phyloP scores from a whole-genome alignment of 1,140 invertebrate genomes.

The Drosophila tsacasi region DNA sequence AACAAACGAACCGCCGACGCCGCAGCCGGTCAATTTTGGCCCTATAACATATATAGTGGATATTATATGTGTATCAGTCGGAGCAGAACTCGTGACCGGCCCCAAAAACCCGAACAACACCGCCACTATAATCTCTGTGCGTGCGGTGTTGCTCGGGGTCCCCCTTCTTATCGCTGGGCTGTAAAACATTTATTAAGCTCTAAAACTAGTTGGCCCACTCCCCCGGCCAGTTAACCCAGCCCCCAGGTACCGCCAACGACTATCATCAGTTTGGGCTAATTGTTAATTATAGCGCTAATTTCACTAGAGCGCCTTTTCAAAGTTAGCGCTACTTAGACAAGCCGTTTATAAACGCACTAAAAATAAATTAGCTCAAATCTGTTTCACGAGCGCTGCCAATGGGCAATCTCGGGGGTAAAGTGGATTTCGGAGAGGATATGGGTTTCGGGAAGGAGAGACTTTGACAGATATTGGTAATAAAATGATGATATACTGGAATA shows the following conservation, averaged over 20 bases:
- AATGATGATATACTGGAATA: not conserved
- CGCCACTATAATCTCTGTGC: constrained; percentile 28
- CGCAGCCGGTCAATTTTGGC: constrained; percentile 17
- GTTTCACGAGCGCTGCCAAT: constrained; percentile 13
- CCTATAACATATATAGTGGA: not conserved
- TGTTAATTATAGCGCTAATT: constrained; percentile 81
- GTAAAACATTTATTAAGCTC: constrained; percentile 62
- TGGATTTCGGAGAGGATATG: constrained; percentile 1
- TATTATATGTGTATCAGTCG: constrained; percentile 27
- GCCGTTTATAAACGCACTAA: constrained; percentile 75
- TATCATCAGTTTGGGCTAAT: constrained; percentile 53
- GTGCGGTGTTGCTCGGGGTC: constrained; percentile 19
- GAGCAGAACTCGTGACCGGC: constrained; percentile 36
- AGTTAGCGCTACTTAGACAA: constrained; percentile 77
- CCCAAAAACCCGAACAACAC: constrained; percentile 30
- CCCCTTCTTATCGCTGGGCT: constrained; percentile 49
- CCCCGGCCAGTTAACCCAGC: constrained; percentile 5
- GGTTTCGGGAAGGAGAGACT: not conserved
- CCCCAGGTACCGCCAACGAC: constrained; percentile 15
- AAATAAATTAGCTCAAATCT: constrained; percentile 76
- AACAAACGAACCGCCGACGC: constrained; percentile 25
- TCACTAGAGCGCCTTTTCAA: constrained; percentile 51
- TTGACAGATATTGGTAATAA: not conserved
- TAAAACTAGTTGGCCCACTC: constrained; percentile 49
- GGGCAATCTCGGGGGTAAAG: not conserved